Evolutionary conservation across 2,797 vertebrate species (phyloP), one percentile per base, ranked within the genome.

Genomic region (Propithecus deckenii): DNA sequence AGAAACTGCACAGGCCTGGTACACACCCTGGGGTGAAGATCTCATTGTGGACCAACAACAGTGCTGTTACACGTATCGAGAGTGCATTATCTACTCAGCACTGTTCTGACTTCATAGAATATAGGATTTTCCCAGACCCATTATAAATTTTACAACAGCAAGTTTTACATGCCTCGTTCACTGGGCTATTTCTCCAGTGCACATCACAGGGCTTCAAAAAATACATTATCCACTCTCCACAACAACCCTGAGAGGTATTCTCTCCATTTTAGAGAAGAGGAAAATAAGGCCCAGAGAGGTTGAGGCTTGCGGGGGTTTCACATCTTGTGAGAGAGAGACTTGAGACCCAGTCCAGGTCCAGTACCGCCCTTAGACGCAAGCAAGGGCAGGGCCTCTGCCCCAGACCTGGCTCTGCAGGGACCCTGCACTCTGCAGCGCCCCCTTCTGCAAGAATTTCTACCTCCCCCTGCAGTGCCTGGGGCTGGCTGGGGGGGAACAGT

Each of bases 281-380:
- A 43, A 85, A 79, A 43, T 20, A 88, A 80, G 38, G 10, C 3
- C 5, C 48, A 86, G 30, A 43, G 23, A 63, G 43, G 7, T 25
- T 25, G 52, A 78, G 13, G 61, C 23, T 67, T 23, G 12, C 63
- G 41, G 86, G 48, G 10, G 2, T 65, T 86, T 63, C 63, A 67
- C 55, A 13, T 12, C 17, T 67, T 48, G n/a, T 57, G 71, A 61
- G 20, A 84, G 28, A 55, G 3, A 41, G 17, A 48, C 6, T 63
- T 12, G 2, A 14, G 11, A 50, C 4, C 25, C 74, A 76, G 43
- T 7, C 28, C 50, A 71, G 32, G 32, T 43, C 15, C 8, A 4
- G 13, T 4, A 35, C 3, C 0, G 0, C 65, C 13, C 3, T 74
- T 32, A 50, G 28, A 43, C 22, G 2, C 23, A 67, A 59, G 13